Evolutionary conservation across 1,140 invertebrate species (phyloP), one percentile per base, ranked within the genome.

Genomic region (Drosophila mauritiana): DNA sequence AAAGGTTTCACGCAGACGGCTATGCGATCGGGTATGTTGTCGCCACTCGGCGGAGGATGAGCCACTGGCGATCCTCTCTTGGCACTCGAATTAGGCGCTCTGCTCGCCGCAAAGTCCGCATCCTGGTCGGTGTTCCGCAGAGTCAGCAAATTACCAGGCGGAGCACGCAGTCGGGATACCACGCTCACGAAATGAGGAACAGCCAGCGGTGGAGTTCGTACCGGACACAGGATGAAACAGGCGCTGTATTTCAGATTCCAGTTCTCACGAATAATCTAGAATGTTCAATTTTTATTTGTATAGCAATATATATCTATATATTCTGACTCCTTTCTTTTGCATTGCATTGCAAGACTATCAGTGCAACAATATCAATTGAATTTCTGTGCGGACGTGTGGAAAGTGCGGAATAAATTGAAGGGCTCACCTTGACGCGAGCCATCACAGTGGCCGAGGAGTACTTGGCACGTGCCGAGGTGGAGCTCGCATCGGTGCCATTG

Each of bases 231-330:
- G 3, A 98, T 94, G 90, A 98, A 98, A 73, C 96, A 97, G 8
- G 97, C 97, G 79, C 97, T 98, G 92, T 98, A 98, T 88, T 97
- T 97, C 3, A 98, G 92, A 91, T 98, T 98, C 97, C 97, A 98
- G 92, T 98, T 98, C 92, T 98, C 97, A 27, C 97, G 93, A 34
- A 98, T 98, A 0, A 96, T 94, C 94, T 96, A 70, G 0, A 34
- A n/a, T 15, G 4, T 20, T 20, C 1, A 8, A 12, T 12, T 27
- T 7, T 0, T 3, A 1, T 13, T 31, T 17, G 15, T 20, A 27
- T 27, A 27, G 7, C 17, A 27, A 27, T 6, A 22, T 27, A 27
- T 27, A 31, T 31, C 31, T 31, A 31, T 31, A 31, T 31, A 31
- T 31, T 31, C 31, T 8, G 7, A 31, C 3, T 31, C 7, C 8